A percentile compares a stretch with the other conserved stretches of the same genome.
These are phyloP conservation scores for Paedocypris micromegethes DNA, from an alignment of 2,797 vertebrate species.

Conservation along the genomic window DNA sequence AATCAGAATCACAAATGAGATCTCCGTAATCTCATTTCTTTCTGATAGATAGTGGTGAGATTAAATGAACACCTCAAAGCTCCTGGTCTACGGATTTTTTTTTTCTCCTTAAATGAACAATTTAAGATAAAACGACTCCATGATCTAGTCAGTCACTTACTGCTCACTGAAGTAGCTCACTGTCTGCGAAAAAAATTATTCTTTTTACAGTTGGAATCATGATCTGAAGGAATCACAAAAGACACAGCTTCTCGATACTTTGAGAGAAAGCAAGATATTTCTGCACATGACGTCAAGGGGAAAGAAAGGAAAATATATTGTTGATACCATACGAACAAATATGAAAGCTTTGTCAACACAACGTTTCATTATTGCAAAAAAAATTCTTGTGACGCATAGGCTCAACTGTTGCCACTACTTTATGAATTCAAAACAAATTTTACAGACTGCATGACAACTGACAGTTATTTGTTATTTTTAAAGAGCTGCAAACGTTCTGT, in stretches of 20 bases:
- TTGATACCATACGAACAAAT: too few species aligned
- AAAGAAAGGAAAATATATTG: too few species aligned
- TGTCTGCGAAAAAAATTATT: constrained; percentile 1
- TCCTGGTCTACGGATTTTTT: neutral
- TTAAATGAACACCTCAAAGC: neutral
- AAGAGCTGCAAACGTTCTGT: too few species aligned
- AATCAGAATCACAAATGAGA: constrained; percentile 13
- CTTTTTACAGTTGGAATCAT: constrained; percentile 1
- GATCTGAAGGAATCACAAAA: neutral
- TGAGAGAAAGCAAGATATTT: too few species aligned
- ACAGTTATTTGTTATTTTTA: too few species aligned
- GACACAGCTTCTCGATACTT: neutral
- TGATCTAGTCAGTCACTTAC: neutral
- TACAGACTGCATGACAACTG: too few species aligned
- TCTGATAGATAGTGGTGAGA: constrained; percentile 2
- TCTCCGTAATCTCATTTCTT: constrained; percentile 3
- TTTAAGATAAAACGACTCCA: neutral
- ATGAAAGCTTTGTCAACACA: too few species aligned
- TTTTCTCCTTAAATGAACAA: neutral
- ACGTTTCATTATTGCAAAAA: too few species aligned
- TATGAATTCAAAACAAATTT: too few species aligned
- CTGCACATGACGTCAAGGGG: too few species aligned
- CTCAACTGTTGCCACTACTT: too few species aligned
- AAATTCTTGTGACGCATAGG: too few species aligned
- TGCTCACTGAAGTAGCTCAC: constrained; percentile 6